Base-by-base conservation (phyloP, 2,113 vertebrate species). In the Furnarius figulus region DNA sequence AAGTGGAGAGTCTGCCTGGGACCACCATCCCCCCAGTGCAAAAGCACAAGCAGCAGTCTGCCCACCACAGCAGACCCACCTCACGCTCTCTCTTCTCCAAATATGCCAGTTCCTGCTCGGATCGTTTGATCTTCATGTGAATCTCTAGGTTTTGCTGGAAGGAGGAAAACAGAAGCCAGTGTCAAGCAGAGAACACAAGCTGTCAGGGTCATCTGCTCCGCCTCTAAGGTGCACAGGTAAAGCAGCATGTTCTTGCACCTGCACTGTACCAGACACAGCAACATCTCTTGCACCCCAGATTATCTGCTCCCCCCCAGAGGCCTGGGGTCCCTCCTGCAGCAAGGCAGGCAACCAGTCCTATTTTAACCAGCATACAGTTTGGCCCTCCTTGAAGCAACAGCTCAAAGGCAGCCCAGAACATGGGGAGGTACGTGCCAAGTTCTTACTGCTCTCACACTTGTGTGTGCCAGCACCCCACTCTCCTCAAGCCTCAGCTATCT, bases 141-240 rank as follows among this genome's bases (percentile, higher is more conserved):
- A 99, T 99, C 94, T 99, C 99, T 97, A 99, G 98, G 96, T 99
- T 99, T 99, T 99, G 99, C 99, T 99, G 97, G 93, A 77, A 95
- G 83, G 50, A 96, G 17, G 58, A 72, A 96, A 89, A 79, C 31
- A 87, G 82, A 93, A 94, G 75, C 12, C 76, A 87, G 79, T 11
- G 31, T 93, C 76, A 96, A 77, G 53, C 61, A 89, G 59, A 87
- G 59, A 42, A 59, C 35, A 76, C 49, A 81, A 70, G 87, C 44
- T 93, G 68, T 58, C 44, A 53, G 77, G 70, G 81, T 90, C 72
- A 74, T 30, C 39, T 82, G 56, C 46, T 89, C 50, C 59, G 77
- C 62, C n/a, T 2, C 0, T 19, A 42, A 49, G 28, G 46, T 58
- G 75, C 12, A 55, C 44, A 93, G 80, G 47, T 63, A 81, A 49